These are phyloP conservation scores for Periophthalmodon schlosseri DNA, from an alignment of 2,113 vertebrate genomes.

Conservation along the genomic window DNA sequence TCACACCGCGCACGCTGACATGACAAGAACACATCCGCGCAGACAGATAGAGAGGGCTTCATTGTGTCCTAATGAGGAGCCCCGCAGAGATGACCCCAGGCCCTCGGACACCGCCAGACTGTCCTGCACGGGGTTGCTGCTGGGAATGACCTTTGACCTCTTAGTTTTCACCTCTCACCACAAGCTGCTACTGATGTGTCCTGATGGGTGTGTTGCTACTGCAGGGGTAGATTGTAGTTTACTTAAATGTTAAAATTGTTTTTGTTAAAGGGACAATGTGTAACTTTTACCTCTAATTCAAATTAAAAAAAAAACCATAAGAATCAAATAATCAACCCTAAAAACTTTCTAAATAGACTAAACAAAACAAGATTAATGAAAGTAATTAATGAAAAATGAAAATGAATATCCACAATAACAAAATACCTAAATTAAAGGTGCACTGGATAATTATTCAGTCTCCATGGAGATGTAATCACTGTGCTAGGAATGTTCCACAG, in stretches of 20 bases:
- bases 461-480: too few relatives aligned
- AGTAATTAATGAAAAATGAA: too few relatives aligned
- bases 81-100: slow-evolving; percentile 56
- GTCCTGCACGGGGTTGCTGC: slow-evolving; percentile 49
- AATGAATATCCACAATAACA: too few relatives aligned
- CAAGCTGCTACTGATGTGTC: slow-evolving; percentile 15
- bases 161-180: slow-evolving; percentile 41
- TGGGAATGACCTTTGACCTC: slow-evolving; percentile 51
- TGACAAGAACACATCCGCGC: slow-evolving; percentile 38
- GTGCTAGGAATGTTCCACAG: too few relatives aligned
- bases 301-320: too few relatives aligned
- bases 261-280: slow-evolving; percentile 1
- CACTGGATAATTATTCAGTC: too few relatives aligned
- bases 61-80: slow-evolving; percentile 52
- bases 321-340: too few relatives aligned
- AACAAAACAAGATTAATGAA: too few relatives aligned
- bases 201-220: not conserved
- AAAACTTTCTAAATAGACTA: too few relatives aligned
- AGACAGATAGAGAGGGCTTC: slow-evolving; percentile 34
- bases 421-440: too few relatives aligned
- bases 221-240: not conserved
- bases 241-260: not conserved
- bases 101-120: slow-evolving; percentile 44
- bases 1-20: slow-evolving; percentile 44
- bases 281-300: too few relatives aligned